Conservation (phyloP, 2,888 invertebrate species). For the Harmothoe impar region DNA sequence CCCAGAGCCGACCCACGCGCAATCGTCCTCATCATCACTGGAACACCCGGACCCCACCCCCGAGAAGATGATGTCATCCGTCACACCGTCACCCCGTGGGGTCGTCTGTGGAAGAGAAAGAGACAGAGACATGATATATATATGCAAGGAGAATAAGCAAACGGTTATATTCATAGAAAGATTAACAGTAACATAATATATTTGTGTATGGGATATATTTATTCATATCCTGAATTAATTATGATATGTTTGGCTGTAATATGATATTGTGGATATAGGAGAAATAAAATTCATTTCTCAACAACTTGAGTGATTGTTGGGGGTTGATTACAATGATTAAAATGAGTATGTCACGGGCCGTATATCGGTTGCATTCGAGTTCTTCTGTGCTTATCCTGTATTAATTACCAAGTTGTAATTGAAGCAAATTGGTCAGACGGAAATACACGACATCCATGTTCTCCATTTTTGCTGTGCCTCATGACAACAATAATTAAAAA, state of each 20-base stretch:
- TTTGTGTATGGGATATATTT: background rate
- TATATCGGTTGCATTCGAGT: background rate
- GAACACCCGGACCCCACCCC: constrained; percentile 92
- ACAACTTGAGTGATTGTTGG: too few species aligned
- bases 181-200: constrained; percentile 1
- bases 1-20: constrained; percentile 87
- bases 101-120: constrained; percentile 59
- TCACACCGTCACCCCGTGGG: constrained; percentile 63
- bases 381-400: background rate
- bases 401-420: background rate
- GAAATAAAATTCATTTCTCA: too few species aligned
- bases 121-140: background rate
- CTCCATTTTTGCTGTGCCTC: background rate
- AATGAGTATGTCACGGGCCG: background rate
- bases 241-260: background rate
- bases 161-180: too few species aligned
- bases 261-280: too few species aligned
- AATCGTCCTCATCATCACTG: constrained; percentile 94
- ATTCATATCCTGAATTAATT: background rate
- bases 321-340: background rate
- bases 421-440: background rate
- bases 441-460: background rate
- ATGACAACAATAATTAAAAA: background rate
- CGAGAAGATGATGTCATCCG: constrained; percentile 95
- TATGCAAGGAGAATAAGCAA: background rate